phyloP scores from a whole-genome alignment of 2,888 invertebrate genomes.

The Drosophila vallismaia region DNA sequence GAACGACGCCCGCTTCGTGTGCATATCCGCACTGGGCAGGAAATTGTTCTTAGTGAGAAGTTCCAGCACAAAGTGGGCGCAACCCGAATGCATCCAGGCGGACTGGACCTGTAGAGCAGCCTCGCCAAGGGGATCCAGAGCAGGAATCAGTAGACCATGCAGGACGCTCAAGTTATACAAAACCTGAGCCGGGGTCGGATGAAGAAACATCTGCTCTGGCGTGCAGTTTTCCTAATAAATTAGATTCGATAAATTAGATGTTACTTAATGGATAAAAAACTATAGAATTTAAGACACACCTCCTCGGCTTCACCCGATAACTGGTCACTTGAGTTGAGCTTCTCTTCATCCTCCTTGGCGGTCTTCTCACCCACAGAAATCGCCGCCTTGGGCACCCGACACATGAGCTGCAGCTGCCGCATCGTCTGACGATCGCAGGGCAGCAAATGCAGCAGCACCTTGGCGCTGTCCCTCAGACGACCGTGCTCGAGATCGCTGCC shows the following conservation, averaged over 20 bases:
- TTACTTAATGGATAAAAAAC: constrained; percentile 1
- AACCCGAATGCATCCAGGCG: constrained; percentile 86
- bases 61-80: constrained; percentile 88
- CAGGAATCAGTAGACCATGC: constrained; percentile 96
- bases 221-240: constrained; percentile 77
- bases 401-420: constrained; percentile 82
- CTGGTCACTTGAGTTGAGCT: constrained; percentile 44
- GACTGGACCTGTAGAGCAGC: constrained; percentile 86
- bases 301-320: constrained; percentile 42
- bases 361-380: constrained; percentile 24
- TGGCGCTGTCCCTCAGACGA: constrained; percentile 90
- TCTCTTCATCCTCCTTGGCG: constrained; percentile 56
- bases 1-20: constrained; percentile 92
- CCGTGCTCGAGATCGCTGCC: constrained; percentile 93
- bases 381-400: constrained; percentile 71
- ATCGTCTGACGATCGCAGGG: constrained; percentile 84
- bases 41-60: constrained; percentile 94
- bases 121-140: constrained; percentile 91
- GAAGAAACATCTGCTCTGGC: constrained; percentile 88
- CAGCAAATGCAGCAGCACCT: constrained; percentile 81
- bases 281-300: neutral
- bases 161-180: constrained; percentile 91
- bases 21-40: constrained; percentile 90
- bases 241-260: neutral
- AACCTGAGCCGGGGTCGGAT: constrained; percentile 89